Evolutionary conservation across 2,113 vertebrate genomes (phyloP), one percentile per base, ranked within the genome.

Genomic region (Scartelaos histophorus): DNA sequence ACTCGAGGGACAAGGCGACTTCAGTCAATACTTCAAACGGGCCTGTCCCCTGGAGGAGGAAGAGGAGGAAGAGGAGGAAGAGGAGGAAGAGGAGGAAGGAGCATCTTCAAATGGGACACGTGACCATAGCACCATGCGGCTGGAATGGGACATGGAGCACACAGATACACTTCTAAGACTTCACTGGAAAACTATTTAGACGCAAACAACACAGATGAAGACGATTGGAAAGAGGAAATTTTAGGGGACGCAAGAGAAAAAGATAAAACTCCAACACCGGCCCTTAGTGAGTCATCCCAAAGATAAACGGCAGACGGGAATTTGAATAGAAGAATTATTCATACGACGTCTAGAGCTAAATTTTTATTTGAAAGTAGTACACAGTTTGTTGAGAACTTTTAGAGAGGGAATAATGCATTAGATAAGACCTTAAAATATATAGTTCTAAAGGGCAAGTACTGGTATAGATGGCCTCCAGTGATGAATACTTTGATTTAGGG

Each of bases 1-100:
- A 74, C 89, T 80, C 81, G 15, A 69, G 81, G 82, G 88, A 88
- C 57, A 29, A 82, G 75, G 78, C 76, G 73, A 85, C 89, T 90
- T 89, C 84, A 83, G 90, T 92, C 87, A 84, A 90, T 90, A 90
- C 80, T 83, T 90, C 76, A 86, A 90, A 89, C 65, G 22, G 53
- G 65, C 58, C 3, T 34, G 25, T 2, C 69, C 70, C 82, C 75
- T n/a, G 2, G 65, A 85, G 56, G 21, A 25, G 22, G 38, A 43
- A 10, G 38, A 43, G 38, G 56, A 56, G 21, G 17, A 51, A 51
- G 15, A 49, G 35, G 35, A 38, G 22, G 38, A 43, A 10, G 38
- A 43, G 38, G 56, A 56, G 21, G 38, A 22, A 56, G 21, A 38
- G 5, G 53, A n/a, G 1, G 84, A 85, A 83, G 84, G 87, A 82